Evolutionary conservation across 2,888 invertebrate genomes (phyloP), one percentile per base, ranked within the genome.

Genomic region (Drosophila vallismaia): DNA sequence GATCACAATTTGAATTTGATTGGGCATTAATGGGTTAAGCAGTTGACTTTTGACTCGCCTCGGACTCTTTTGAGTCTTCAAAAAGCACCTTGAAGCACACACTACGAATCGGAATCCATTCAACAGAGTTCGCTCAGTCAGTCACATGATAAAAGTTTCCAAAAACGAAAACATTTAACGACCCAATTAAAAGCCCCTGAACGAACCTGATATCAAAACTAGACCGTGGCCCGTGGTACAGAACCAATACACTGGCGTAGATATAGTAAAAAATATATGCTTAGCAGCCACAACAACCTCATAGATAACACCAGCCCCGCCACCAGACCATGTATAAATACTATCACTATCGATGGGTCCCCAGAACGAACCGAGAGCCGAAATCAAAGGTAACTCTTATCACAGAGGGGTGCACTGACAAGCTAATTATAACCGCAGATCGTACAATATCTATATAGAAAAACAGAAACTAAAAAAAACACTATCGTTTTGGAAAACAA

Each of bases 371-470:
- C 52, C 40, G 42, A 45, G 33, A 24, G 10, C 40, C 52, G 38
- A 84, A 84, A 88, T 84, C 84, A 84, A 72, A 86, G 88, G 84
- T 83, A 88, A 88, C 48, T 62, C 71, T 82, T 85, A 86, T 77
- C 77, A 70, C 51, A 10, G 26, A 49, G 31, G 67, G 58, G 52
- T 8, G 19, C 19, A 46, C 67, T 66, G 64, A 67, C 64, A 66
- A 66, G 67, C 67, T 66, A 66, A 66, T 66, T 66, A 66, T 67
- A 66, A 31, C 67, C 31, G 8, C 52, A 66, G 64, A 66, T 66
- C 64, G 67, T 31, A 52, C 63, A 36, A 26, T 66, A 64, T 64
- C 52, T 66, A 66, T 64, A 36, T 12, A 31, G 42, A 49, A 44
- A 44, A 63, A 33, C 46, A 46, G 33, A 40, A 29, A 36, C 28